These are phyloP conservation scores for Petrocephalus sullivani DNA, from an alignment of 2,797 vertebrate genomes.

Conservation along the genomic window DNA sequence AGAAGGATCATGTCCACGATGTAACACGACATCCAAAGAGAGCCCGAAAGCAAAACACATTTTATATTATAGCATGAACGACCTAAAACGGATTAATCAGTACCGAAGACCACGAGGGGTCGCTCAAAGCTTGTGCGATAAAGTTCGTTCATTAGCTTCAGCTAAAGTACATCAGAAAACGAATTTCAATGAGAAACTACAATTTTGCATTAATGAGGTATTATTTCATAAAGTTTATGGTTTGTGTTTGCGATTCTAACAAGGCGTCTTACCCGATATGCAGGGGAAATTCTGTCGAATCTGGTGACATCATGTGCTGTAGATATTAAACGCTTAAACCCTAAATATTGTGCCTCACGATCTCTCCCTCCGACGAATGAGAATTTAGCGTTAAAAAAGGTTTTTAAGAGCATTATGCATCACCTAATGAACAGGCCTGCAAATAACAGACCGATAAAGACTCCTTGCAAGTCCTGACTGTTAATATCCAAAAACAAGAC, in stretches of 20 bases:
- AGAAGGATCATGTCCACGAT: neutral
- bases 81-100: neutral
- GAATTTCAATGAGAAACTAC: neutral
- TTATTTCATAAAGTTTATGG: neutral
- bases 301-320: neutral
- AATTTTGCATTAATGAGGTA: neutral
- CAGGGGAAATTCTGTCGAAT: neutral
- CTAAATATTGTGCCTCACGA: neutral
- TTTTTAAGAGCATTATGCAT: neutral
- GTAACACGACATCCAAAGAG: neutral
- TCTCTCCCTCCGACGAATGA: neutral
- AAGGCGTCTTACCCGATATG: neutral
- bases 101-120: slow-evolving; percentile 15
- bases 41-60: neutral
- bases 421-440: neutral
- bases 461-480: neutral
- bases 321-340: neutral
- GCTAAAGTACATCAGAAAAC: neutral
- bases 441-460: neutral
- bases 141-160: neutral
- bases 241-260: neutral
- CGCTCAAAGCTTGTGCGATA: slow-evolving; percentile 15
- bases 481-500: neutral
- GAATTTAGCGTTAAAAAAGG: neutral
- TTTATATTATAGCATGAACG: neutral